These are phyloP conservation scores for Todiramphus saurophagus DNA, from an alignment of 2,113 vertebrate genomes.

Conservation along the genomic window DNA sequence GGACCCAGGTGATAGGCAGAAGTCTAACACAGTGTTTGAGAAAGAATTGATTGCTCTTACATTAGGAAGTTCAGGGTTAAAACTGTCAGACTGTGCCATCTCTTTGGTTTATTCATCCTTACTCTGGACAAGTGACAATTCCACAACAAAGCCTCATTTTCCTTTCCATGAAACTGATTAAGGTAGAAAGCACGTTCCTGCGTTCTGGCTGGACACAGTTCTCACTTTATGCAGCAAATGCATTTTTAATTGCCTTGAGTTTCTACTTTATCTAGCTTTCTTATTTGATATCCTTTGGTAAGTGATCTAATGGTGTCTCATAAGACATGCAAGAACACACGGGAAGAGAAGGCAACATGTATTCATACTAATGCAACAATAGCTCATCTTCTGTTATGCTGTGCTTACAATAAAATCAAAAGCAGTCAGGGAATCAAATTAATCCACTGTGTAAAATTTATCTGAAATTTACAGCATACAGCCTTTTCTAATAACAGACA, in stretches of 20 bases:
- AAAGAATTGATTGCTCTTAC: neutral
- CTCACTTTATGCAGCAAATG: neutral
- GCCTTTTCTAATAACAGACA: neutral
- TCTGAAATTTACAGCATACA: neutral
- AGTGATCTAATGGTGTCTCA: neutral
- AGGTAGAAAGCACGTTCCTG: neutral
- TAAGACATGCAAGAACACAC: neutral
- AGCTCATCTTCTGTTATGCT: neutral
- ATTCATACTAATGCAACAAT: neutral
- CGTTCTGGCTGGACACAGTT: neutral
- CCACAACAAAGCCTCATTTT: neutral
- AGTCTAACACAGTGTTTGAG: neutral
- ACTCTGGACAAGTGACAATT: constrained; percentile 30
- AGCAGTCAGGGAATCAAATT: neutral
- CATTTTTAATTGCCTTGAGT: constrained; percentile 22
- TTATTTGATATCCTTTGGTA: neutral
- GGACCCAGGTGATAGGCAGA: neutral
- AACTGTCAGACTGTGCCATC: neutral
- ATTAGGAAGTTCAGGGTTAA: neutral
- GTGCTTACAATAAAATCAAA: neutral
- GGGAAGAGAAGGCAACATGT: neutral
- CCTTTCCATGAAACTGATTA: neutral
- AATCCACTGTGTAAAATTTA: neutral
- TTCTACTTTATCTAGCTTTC: neutral
- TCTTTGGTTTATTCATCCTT: constrained; percentile 4